Conservation (phyloP, 2,888 invertebrate genomes). For the Tricholauxania praeusta region DNA sequence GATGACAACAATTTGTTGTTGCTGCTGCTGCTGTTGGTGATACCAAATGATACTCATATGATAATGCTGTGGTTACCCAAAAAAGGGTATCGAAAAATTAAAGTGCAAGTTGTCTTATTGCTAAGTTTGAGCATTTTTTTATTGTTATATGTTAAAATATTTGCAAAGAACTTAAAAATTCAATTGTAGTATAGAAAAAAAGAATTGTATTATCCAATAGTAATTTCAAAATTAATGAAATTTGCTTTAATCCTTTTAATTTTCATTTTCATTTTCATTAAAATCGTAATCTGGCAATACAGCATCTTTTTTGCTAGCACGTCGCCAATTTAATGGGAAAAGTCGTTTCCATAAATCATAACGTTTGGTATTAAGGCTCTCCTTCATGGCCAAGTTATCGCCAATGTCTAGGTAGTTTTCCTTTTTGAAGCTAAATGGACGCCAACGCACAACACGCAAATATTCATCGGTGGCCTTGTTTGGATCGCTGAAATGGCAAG, state of each 20-base stretch:
- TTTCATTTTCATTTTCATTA: not conserved
- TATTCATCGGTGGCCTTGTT: constrained; percentile 64
- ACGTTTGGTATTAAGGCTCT: constrained; percentile 61
- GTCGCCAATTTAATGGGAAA: constrained; percentile 65
- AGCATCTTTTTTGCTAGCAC: constrained; percentile 57
- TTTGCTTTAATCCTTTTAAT: not conserved
- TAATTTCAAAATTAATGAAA: not conserved
- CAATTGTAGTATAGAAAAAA: constrained; percentile 3
- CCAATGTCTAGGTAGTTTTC: constrained; percentile 66
- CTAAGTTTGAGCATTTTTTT: no score
- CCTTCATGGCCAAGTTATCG: constrained; percentile 57
- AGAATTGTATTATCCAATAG: not conserved
- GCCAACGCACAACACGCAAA: constrained; percentile 61
- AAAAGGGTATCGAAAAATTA: no score
- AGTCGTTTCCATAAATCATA: constrained; percentile 65
- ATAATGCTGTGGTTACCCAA: no score
- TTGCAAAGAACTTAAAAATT: no score
- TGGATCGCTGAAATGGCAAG: constrained; percentile 57
- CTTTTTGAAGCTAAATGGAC: constrained; percentile 63
- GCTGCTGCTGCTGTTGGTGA: not conserved
- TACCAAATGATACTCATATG: not conserved
- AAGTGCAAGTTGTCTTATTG: no score
- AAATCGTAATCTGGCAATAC: constrained; percentile 50
- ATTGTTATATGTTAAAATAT: no score
- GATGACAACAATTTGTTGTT: constrained; percentile 26